A percentile compares a stretch with the other conserved stretches of the same genome.
Evolutionary conservation across 2,888 invertebrate genomes (phyloP).

Genomic region (Elegia similella): DNA sequence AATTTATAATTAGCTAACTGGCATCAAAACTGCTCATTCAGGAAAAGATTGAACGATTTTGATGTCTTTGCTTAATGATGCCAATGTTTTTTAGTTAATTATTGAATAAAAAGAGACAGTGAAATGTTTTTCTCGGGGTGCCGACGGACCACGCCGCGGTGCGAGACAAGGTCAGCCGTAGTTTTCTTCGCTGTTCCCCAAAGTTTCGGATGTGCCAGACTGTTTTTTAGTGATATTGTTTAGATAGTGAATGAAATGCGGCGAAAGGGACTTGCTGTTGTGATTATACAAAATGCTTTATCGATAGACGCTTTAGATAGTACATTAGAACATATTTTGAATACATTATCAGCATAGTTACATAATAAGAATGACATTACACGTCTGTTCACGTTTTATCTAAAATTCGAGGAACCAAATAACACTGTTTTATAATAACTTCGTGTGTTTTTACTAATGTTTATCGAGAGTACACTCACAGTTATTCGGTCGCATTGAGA

Average conservation of each 20-base stretch:
- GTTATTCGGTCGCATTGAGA: conserved; percentile 31
- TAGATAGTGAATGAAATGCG: conserved; percentile 74
- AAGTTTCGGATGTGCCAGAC: conserved; percentile 79
- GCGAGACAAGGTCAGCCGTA: conserved; percentile 75
- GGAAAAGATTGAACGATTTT: conserved; percentile 20
- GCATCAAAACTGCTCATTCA: conserved; percentile 22
- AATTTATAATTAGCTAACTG: conserved; percentile 27
- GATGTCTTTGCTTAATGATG: conserved; percentile 26
- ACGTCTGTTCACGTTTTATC: conserved; percentile 59
- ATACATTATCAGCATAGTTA: conserved; percentile 62
- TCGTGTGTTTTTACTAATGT: conserved; percentile 53
- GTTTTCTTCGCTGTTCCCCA: conserved; percentile 76
- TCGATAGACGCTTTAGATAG: conserved; percentile 76
- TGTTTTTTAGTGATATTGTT: conserved; percentile 73
- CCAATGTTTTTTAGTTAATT: conserved; percentile 27
- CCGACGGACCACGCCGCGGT: conserved; percentile 59
- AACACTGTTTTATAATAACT: conserved; percentile 54
- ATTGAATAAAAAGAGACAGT: conserved; percentile 32
- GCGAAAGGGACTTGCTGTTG: conserved; percentile 69
- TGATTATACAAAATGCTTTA: conserved; percentile 80
- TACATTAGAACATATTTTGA: conserved; percentile 72
- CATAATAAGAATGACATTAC: conserved; percentile 44
- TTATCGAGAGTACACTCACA: conserved; percentile 44
- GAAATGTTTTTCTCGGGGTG: conserved; percentile 62
- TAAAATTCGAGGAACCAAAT: conserved; percentile 57